These are phyloP conservation scores for Pedicia rivosa DNA, from an alignment of 2,888 invertebrate genomes.

Conservation along the genomic window DNA sequence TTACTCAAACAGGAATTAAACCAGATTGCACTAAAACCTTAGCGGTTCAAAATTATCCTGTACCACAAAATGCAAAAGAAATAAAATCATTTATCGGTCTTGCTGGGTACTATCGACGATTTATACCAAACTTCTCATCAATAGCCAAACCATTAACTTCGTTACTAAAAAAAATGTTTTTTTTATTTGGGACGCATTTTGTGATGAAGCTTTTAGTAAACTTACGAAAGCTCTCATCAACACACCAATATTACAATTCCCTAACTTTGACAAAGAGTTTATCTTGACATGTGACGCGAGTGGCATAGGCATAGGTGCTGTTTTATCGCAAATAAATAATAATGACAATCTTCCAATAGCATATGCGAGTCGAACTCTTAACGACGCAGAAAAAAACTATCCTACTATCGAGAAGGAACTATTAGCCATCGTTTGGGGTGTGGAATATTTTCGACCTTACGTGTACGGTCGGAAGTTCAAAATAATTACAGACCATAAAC, in stretches of 20 bases:
- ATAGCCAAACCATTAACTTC: slow-evolving; percentile 15
- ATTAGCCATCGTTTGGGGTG: slow-evolving; percentile 13
- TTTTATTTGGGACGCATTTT: not conserved
- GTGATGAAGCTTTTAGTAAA: slow-evolving; percentile 6
- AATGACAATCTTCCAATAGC: too few species aligned
- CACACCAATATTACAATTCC: slow-evolving; percentile 14
- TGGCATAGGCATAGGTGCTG: slow-evolving; percentile 14
- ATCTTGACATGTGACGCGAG: slow-evolving; percentile 18
- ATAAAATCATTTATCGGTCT: slow-evolving; percentile 19
- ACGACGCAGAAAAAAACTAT: slow-evolving; percentile 15
- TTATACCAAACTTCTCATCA: slow-evolving; percentile 17
- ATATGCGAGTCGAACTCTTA: slow-evolving; percentile 15
- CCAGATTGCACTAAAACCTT: slow-evolving; percentile 14
- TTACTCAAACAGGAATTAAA: slow-evolving; percentile 15
- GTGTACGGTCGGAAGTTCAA: slow-evolving; percentile 15
- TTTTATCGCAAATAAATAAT: too few species aligned
- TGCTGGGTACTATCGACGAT: slow-evolving; percentile 20
- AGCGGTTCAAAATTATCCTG: slow-evolving; percentile 13
- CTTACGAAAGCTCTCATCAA: not conserved
- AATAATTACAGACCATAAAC: slow-evolving; percentile 18
- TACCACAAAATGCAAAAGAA: slow-evolving; percentile 10
- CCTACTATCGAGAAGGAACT: slow-evolving; percentile 16
- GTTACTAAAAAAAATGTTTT: not conserved
- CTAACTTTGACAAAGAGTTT: slow-evolving; percentile 16
- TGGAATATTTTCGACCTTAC: slow-evolving; percentile 16